Conservation (phyloP, 2,797 vertebrate species). For the Oceanodroma leucorhoa region DNA sequence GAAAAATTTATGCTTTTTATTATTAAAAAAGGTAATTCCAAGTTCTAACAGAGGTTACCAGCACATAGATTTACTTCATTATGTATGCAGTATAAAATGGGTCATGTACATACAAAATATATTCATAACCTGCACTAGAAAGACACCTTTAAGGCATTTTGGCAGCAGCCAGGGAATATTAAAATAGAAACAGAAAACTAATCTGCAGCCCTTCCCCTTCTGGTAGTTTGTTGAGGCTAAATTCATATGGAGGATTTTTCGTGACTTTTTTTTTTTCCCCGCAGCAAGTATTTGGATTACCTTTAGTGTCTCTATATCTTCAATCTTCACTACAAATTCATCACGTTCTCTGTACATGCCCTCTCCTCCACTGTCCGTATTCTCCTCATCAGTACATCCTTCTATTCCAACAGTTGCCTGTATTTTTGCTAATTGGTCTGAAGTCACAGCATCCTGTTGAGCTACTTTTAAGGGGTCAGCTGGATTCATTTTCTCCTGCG, state of each 20-base stretch:
- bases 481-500: constrained; percentile 65
- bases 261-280: background rate
- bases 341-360: constrained; percentile 97
- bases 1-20: background rate
- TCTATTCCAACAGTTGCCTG: constrained; percentile 87
- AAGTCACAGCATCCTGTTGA: constrained; percentile 70
- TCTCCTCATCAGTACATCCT: constrained; percentile 91
- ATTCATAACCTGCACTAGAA: background rate
- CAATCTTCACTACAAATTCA: constrained; percentile 97
- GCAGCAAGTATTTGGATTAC: constrained; percentile 67
- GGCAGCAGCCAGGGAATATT: background rate
- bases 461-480: constrained; percentile 70
- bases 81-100: background rate
- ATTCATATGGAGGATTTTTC: background rate
- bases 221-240: background rate
- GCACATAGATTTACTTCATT: background rate
- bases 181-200: background rate
- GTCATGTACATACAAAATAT: background rate
- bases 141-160: background rate
- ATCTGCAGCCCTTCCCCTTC: background rate
- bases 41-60: background rate
- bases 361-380: constrained; percentile 93
- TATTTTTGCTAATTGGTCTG: constrained; percentile 82
- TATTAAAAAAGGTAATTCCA: background rate
- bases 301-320: constrained; percentile 93